These are phyloP conservation scores for Styela plicata DNA, from an alignment of 23 tunicate species.

Conservation along the genomic window DNA sequence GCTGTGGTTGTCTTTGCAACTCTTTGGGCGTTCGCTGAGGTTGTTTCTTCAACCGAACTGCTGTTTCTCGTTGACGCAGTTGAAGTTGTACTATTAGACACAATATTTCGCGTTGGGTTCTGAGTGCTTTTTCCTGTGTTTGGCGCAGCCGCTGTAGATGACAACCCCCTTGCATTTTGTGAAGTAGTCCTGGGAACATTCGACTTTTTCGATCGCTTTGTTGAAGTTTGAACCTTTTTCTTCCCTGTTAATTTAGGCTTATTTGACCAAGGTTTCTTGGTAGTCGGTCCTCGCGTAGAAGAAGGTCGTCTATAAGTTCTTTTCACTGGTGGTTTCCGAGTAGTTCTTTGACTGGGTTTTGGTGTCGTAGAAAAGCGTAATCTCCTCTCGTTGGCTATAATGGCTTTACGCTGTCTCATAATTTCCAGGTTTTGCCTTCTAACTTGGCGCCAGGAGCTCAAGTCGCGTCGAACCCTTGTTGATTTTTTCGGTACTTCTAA, in stretches of 20 bases:
- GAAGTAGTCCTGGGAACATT: neutral
- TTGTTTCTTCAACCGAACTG: neutral
- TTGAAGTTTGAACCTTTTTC: neutral
- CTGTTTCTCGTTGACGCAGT: neutral
- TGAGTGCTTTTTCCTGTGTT: neutral
- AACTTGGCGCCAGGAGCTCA: neutral
- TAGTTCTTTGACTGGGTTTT: neutral
- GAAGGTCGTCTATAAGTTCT: too few species aligned
- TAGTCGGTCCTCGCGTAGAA: neutral
- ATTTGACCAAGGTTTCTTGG: neutral
- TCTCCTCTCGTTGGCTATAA: neutral
- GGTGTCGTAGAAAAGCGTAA: neutral
- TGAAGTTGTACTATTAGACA: neutral
- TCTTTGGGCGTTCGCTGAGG: neutral
- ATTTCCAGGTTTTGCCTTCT: neutral
- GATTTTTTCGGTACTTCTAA: neutral
- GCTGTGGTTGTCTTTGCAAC: neutral
- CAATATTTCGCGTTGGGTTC: neutral
- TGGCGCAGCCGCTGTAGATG: neutral
- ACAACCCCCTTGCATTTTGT: neutral
- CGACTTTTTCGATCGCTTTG: neutral
- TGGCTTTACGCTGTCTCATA: neutral
- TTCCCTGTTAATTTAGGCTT: neutral
- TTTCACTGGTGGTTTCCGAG: neutral
- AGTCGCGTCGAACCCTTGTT: neutral